Evolutionary conservation across 2,797 vertebrate species (phyloP).

Genomic region (Acanthurus lineatus): DNA sequence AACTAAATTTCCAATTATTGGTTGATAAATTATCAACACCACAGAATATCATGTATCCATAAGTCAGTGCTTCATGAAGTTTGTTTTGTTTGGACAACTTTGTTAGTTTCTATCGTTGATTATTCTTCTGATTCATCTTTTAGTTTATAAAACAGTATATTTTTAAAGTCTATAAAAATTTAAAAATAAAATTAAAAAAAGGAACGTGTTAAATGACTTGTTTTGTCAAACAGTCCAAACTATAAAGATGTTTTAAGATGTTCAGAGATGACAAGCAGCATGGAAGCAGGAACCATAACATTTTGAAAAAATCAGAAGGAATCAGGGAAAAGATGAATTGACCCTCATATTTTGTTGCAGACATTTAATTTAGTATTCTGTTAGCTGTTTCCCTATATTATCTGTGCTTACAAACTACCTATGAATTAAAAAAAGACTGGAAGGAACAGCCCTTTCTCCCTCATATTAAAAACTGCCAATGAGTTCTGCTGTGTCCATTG

Average conservation of each 20-base stretch:
- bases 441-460: constrained; percentile 19
- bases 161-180: neutral
- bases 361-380: neutral
- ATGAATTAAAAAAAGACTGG: neutral
- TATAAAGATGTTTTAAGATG: neutral
- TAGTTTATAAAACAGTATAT: neutral
- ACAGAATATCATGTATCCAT: too few species aligned
- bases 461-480: constrained; percentile 40
- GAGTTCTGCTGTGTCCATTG: constrained; percentile 23
- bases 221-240: neutral
- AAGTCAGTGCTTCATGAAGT: too few species aligned
- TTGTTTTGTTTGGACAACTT: too few species aligned
- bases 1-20: too few species aligned
- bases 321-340: neutral
- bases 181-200: too few species aligned
- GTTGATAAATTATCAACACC: too few species aligned
- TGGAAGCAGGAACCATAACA: neutral
- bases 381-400: neutral
- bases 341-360: neutral
- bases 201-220: neutral
- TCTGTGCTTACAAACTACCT: constrained; percentile 11
- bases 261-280: neutral
- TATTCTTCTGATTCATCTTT: neutral
- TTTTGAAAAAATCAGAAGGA: neutral
- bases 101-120: neutral